Base-by-base conservation (phyloP, 2,888 invertebrate genomes). In the Heteromyza rotundicornis region DNA sequence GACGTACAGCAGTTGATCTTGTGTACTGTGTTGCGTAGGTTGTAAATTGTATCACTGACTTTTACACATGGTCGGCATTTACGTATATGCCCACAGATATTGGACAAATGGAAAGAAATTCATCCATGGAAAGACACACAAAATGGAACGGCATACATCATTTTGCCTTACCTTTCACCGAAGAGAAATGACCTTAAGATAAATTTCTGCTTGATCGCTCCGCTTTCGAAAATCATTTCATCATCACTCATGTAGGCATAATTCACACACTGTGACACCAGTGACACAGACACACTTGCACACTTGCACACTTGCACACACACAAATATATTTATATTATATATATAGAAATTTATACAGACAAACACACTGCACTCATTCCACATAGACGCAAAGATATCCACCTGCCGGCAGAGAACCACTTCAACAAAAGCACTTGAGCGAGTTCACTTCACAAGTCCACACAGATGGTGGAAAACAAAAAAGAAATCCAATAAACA, bases 171-270 rank as follows among this genome's bases (percentile, higher is more conserved):
- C 54, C 54, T 54, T 20, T 14, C 36, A 36, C 10, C 12, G 20
- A 35, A 36, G 54, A 54, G 36, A 57, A 57, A 57, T 57, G 49
- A 50, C 50, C 47, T 50, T 32, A 47, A 57, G 49, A 59, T 54
- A 58, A 62, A 58, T 65, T 65, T 62, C 57, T 57, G 57, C 57
- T 60, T 60, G 57, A 64, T 64, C 60, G 56, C 57, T 52, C 60
- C 51, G 40, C 51, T 54, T 47, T 36, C 53, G 44, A 54, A 59
- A 44, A 54, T 53, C 53, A 53, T 59, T 44, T 54, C 20, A 58
- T 51, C 52, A 53, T 44, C 59, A 59, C 32, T 59, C 59, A 59
- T 47, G 53, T 19, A 53, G 27, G 22, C 50, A 57, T 57, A 57
- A 57, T 52, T 58, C 36, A 16, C 58, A 52, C 58, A 49, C n/a